phyloP scores from a whole-genome alignment of 2,113 vertebrate genomes.

The Callospermophilus lateralis region DNA sequence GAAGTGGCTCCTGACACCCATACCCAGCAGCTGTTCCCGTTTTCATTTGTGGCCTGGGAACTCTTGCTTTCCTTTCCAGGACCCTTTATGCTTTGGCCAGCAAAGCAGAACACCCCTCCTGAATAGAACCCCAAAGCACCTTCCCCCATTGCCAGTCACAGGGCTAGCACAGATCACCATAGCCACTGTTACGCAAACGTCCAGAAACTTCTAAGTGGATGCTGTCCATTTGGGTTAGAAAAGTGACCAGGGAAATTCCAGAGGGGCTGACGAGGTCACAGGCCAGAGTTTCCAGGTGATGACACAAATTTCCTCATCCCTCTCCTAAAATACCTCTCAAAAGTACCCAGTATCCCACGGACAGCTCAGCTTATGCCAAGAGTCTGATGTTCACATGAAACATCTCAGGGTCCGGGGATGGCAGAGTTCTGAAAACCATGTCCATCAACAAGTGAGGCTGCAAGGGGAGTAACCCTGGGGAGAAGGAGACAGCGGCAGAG shows the following conservation, averaged over 20 bases:
- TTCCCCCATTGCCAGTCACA: neutral
- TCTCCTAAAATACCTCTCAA: neutral
- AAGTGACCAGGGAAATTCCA: conserved; percentile 58
- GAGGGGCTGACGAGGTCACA: neutral
- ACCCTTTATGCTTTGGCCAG: neutral
- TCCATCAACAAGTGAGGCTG: neutral
- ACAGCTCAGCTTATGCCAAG: neutral
- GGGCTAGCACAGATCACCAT: neutral
- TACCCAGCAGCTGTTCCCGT: neutral
- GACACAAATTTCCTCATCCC: neutral
- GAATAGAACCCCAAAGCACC: neutral
- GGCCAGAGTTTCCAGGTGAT: conserved; percentile 11
- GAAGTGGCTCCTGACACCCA: neutral
- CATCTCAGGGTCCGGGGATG: neutral
- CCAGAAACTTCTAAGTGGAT: neutral
- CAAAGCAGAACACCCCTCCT: neutral
- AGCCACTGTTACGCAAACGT: neutral
- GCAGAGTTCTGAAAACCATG: neutral
- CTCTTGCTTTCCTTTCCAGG: neutral
- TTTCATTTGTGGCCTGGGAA: neutral
- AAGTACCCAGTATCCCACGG: conserved; percentile 23
- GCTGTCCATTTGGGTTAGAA: neutral
- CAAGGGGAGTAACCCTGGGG: rapidly evolving
- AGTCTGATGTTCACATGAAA: neutral
- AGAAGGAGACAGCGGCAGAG: neutral